Conservation (phyloP, 2,888 invertebrate species). For the Mactromeris polynyma region DNA sequence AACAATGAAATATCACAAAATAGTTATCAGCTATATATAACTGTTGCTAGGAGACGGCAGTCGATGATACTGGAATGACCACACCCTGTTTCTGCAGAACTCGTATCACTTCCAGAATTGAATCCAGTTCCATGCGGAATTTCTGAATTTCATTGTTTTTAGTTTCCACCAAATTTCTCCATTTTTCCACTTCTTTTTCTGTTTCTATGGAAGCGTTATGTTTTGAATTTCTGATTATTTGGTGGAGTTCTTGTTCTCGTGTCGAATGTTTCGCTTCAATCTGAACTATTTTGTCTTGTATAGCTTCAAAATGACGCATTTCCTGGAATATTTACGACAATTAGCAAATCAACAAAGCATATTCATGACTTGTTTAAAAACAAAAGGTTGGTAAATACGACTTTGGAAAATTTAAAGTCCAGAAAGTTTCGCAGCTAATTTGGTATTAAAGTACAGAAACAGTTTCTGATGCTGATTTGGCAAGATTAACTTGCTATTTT, state of each 20-base stretch:
- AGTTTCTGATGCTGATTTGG: too few species aligned
- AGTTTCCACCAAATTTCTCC: constrained; percentile 83
- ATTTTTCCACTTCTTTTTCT: constrained; percentile 81
- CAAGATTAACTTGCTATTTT: too few species aligned
- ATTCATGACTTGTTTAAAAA: neutral
- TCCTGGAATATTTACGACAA: constrained; percentile 78
- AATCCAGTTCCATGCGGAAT: constrained; percentile 86
- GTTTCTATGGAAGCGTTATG: constrained; percentile 77
- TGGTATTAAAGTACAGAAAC: too few species aligned
- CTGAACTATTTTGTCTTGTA: constrained; percentile 84
- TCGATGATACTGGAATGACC: constrained; percentile 78
- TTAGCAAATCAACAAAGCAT: too few species aligned
- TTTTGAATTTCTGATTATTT: constrained; percentile 80
- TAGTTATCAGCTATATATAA: neutral
- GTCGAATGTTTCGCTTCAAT: constrained; percentile 83
- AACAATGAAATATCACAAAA: constrained; percentile 6
- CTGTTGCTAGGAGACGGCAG: constrained; percentile 59
- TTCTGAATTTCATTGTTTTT: constrained; percentile 86
- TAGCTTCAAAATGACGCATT: constrained; percentile 85
- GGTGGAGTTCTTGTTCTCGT: constrained; percentile 84
- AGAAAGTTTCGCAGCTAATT: too few species aligned
- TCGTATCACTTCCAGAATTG: constrained; percentile 84
- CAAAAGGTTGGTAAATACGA: too few species aligned
- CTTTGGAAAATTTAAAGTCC: too few species aligned
- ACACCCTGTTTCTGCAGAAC: constrained; percentile 86